Evolutionary conservation across 2,888 invertebrate genomes (phyloP), one percentile per base, ranked within the genome.

Genomic region (Xanthorhoe designata): DNA sequence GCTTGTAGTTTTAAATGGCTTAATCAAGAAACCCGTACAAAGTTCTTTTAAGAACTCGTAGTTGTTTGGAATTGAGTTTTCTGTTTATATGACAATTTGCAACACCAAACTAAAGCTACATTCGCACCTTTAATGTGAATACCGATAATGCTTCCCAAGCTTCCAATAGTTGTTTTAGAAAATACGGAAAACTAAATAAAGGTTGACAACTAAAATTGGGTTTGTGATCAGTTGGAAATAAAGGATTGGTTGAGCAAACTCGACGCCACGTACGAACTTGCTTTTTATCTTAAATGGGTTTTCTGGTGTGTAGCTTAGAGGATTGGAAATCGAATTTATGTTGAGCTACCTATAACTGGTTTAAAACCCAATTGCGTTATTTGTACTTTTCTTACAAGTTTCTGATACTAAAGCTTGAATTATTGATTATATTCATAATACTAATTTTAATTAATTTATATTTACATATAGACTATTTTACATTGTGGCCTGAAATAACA

Each of bases 281-380:
- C 50, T 66, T 66, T 66, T 66, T 62, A 62, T 59, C 62, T 66
- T 55, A 58, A 66, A 66, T 62, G 66, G 51, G 51, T 59, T 66
- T 61, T 55, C 62, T 62, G 29, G 49, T 61, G 60, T 60, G 53
- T 52, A 35, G 60, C 61, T 66, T 58, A 66, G 49, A 62, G 61
- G 58, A 66, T 66, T 62, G 58, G 56, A 52, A 59, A 59, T 50
- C 42, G 50, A 58, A 66, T 66, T 56, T 51, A 42, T 65, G 45
- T 65, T 59, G 52, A 32, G 24, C 29, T 54, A 53, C 49, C 47
- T 49, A 38, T 58, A 56, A 62, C 50, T 29, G 47, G 47, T 17
- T 53, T 57, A 24, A 17, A 61, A 45, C 53, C 17, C n/a, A 19
- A 19, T 6, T 47, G 45, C n/a, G 15, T 47, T 47, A 17, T 47